These are phyloP conservation scores for Tethya wilhelma DNA, from an alignment of 37 sponge, comb jelly and placozoan genomes.

Conservation along the genomic window DNA sequence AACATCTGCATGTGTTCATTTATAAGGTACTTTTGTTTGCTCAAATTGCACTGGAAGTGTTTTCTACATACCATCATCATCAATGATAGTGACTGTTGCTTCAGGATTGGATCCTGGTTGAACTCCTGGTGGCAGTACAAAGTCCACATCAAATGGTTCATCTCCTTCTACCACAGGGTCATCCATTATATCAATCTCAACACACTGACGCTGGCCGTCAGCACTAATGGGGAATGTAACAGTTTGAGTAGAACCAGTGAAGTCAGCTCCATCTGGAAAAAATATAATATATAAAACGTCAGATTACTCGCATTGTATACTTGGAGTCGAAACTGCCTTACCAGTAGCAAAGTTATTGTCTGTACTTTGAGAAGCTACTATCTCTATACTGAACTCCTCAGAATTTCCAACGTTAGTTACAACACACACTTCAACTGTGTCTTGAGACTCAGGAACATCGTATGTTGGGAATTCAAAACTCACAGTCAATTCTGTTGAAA, in stretches of 20 bases:
- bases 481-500: too few relatives aligned
- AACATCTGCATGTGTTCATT: constrained; percentile 11
- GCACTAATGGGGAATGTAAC: background rate
- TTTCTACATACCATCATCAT: background rate
- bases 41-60: background rate
- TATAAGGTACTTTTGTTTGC: too few relatives aligned
- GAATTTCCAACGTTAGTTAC: too few relatives aligned
- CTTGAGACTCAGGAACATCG: too few relatives aligned
- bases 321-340: too few relatives aligned
- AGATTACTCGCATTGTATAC: too few relatives aligned
- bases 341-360: too few relatives aligned
- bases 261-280: constrained; percentile 20
- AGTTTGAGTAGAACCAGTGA: background rate
- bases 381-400: too few relatives aligned
- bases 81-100: background rate
- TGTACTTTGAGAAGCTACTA: too few relatives aligned
- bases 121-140: background rate
- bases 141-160: background rate
- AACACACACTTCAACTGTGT: too few relatives aligned
- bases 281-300: too few relatives aligned
- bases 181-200: background rate
- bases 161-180: constrained; percentile 13
- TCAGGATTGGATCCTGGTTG: background rate
- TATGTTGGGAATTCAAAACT: too few relatives aligned
- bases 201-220: background rate